A percentile compares a stretch with the other conserved stretches of the same genome.
Evolutionary conservation across 2,888 invertebrate genomes (phyloP).

Genomic region (Heliconius ismenius): DNA sequence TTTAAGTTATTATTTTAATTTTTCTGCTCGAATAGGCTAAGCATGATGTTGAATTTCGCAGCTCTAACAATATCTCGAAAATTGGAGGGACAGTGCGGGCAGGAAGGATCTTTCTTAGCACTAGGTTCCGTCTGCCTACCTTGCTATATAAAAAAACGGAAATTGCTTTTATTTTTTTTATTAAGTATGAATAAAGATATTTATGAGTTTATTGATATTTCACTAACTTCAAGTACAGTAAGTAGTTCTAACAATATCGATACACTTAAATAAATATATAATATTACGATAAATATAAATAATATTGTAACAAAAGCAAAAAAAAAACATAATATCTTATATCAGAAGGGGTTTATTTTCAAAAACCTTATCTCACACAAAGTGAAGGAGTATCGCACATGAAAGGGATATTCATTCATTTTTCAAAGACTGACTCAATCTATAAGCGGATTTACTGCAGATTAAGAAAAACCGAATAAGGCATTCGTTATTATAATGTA

Average conservation of each 20-base stretch:
- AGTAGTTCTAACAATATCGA: neutral
- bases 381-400: conserved; percentile 42
- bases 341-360: conserved; percentile 20
- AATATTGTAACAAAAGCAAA: neutral
- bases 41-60: too few species aligned
- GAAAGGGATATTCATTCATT: conserved; percentile 54
- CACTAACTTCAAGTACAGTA: neutral
- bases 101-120: too few species aligned
- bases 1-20: too few species aligned
- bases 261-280: neutral
- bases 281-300: too few species aligned
- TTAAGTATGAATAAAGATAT: too few species aligned
- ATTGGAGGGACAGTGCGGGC: neutral
- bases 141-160: too few species aligned
- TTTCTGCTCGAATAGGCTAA: too few species aligned
- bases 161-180: too few species aligned
- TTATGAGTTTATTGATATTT: too few species aligned
- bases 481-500: conserved; percentile 18
- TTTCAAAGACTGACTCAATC: conserved; percentile 57
- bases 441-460: conserved; percentile 64
- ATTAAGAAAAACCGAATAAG: conserved; percentile 55
- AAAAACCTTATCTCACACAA: conserved; percentile 30
- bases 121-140: too few species aligned
- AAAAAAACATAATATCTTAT: neutral
- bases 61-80: neutral